Percentiles rank a stretch among this genome's conserved stretches.
Evolutionary conservation across 2,888 invertebrate species (phyloP).

Genomic region (Oligia fasciuncula): DNA sequence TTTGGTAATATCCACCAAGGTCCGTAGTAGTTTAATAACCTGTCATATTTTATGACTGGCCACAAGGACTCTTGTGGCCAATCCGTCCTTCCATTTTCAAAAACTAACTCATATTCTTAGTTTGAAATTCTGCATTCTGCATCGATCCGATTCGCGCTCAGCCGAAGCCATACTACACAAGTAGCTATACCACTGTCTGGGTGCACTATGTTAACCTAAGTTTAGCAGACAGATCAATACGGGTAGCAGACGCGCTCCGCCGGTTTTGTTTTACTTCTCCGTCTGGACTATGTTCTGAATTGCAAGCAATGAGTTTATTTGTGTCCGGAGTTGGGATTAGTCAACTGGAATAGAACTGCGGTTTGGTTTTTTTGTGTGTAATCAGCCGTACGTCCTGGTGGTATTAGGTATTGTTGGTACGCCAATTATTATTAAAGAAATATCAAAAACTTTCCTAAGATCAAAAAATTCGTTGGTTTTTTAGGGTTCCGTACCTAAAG

Average conservation of each 20-base stretch:
- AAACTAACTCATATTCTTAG: slow-evolving; percentile 28
- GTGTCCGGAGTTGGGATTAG: slow-evolving; percentile 48
- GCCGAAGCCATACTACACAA: slow-evolving; percentile 21
- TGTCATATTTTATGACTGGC: background rate
- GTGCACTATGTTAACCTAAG: slow-evolving; percentile 59
- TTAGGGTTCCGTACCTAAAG: too few relatives aligned
- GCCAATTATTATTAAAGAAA: background rate
- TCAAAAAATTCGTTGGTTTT: background rate
- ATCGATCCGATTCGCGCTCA: slow-evolving; percentile 41
- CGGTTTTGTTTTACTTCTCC: slow-evolving; percentile 64
- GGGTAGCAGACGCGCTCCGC: slow-evolving; percentile 60
- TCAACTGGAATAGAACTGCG: slow-evolving; percentile 34
- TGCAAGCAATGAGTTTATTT: slow-evolving; percentile 62
- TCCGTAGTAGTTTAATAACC: background rate
- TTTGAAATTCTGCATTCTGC: slow-evolving; percentile 32
- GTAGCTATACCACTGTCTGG: slow-evolving; percentile 54
- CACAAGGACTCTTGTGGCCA: background rate
- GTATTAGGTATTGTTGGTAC: background rate
- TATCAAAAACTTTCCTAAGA: background rate
- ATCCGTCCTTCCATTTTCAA: slow-evolving; percentile 16
- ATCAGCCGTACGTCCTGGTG: slow-evolving; percentile 5
- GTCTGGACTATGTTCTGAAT: slow-evolving; percentile 61
- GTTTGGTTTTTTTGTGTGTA: slow-evolving; percentile 34
- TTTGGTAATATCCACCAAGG: background rate
- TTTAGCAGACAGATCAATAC: slow-evolving; percentile 67